Base-by-base conservation (phyloP, 2,797 vertebrate genomes). In the Liparis tanakae region DNA sequence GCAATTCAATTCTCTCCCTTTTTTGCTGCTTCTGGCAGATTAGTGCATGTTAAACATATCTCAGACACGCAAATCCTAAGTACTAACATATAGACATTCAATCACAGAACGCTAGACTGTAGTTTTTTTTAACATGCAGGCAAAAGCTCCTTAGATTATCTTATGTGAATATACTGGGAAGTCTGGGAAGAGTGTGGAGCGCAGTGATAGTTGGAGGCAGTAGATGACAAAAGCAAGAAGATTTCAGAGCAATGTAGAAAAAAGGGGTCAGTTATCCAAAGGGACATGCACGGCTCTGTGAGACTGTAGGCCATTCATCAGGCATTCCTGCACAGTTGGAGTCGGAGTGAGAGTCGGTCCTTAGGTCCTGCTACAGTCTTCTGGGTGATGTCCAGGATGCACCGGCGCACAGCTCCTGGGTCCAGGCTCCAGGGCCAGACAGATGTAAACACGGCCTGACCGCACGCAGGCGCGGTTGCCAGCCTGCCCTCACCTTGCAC, bases 391-490 rank as follows among this genome's bases (percentile, higher is more conserved):
- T 87, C 85, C 89, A 90, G 82, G 77, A 79, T 83, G 83, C 80
- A 76, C 68, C 69, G 44, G 76, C 76, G 7, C 80, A 79, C 61
- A 58, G 84, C 84, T 89, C 80, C 81, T 70, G 82, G 87, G 83
- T 85, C 86, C 84, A 77, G 84, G 48, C 87, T 91, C 80, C 87
- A 79, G 88, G 88, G 81, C 91, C 92, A 94, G 93, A 94, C 94
- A 94, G 93, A 94, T 84, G 88, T 95, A 95, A 95, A 95, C 93
- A 95, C 54, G 78, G 82, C 85, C 89, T 83, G 87, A 94, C 94
- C 94, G 51, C 94, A 94, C 72, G 68, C 77, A 62, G 92, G 90
- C 86, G 33, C 76, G 36, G 76, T 63, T 63, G 92, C 92, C 92
- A 93, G 88, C 81, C 85, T 83, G 86, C 85, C 88, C 86, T 85